Conservation (phyloP, 2,797 vertebrate genomes). For the Trichosurus vulpecula region DNA sequence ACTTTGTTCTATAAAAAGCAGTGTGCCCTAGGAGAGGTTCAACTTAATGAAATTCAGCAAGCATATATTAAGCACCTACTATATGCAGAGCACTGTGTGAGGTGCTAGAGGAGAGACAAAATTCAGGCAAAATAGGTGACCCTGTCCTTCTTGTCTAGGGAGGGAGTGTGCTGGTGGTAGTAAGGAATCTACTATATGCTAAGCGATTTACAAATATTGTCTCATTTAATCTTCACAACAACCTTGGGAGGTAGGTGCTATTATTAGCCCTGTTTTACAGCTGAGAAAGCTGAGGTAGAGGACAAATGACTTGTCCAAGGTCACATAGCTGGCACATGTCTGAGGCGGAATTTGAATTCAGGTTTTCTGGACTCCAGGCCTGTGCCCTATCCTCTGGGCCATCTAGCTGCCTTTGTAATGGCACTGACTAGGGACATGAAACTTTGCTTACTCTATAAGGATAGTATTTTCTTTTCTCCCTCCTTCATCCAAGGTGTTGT, state of each 20-base stretch:
- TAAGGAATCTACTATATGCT: neutral
- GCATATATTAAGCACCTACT: neutral
- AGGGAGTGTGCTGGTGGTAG: neutral
- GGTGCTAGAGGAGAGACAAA: neutral
- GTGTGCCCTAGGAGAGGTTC: neutral
- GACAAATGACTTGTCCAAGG: neutral
- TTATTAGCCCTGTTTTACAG: neutral
- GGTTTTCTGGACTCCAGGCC: neutral
- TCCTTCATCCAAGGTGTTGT: neutral
- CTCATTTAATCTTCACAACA: neutral
- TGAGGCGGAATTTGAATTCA: neutral
- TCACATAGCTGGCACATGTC: neutral
- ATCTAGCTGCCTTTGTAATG: neutral
- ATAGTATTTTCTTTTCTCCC: neutral
- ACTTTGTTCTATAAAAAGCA: constrained; percentile 7
- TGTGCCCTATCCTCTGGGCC: neutral
- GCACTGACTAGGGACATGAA: neutral
- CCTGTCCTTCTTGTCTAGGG: neutral
- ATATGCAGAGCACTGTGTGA: neutral
- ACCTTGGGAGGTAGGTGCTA: neutral
- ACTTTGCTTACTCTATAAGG: neutral
- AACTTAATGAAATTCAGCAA: constrained; percentile 9
- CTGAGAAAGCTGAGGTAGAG: neutral
- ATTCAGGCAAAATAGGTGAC: neutral
- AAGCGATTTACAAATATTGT: neutral